A percentile compares a stretch with the other conserved stretches of the same genome.
Evolutionary conservation across 2,113 vertebrate species (phyloP).

Genomic region (Eonycteris spelaea): DNA sequence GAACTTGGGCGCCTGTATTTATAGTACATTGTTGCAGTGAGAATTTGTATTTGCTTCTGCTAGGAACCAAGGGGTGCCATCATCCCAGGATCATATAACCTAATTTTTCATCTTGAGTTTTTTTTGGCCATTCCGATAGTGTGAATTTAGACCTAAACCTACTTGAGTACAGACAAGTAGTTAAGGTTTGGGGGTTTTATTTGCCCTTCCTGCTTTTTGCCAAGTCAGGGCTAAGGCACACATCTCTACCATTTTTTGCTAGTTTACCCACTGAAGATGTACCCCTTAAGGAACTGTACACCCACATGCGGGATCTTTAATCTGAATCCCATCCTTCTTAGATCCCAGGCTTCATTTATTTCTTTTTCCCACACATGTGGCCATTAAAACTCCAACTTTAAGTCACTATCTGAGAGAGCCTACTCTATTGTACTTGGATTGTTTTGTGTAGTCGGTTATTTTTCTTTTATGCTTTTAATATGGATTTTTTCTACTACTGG

Average conservation of each 20-base stretch:
- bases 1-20: neutral
- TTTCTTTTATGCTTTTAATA: slow-evolving; percentile 4
- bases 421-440: neutral
- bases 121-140: neutral
- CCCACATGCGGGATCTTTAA: neutral
- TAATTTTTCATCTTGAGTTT: neutral
- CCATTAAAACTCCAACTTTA: neutral
- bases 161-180: neutral
- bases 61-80: neutral
- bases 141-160: neutral
- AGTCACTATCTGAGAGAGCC: neutral
- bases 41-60: slow-evolving; percentile 23
- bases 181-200: neutral
- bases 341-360: neutral
- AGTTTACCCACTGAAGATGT: neutral
- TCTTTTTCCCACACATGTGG: neutral
- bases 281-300: neutral
- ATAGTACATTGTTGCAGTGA: neutral
- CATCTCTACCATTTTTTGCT: neutral
- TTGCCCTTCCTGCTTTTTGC: neutral
- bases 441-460: neutral
- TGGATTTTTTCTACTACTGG: neutral
- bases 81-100: neutral
- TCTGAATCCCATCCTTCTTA: neutral
- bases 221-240: neutral